Evolutionary conservation across 2,797 vertebrate species (phyloP), one percentile per base, ranked within the genome.

Genomic region (Naso thynnoides): DNA sequence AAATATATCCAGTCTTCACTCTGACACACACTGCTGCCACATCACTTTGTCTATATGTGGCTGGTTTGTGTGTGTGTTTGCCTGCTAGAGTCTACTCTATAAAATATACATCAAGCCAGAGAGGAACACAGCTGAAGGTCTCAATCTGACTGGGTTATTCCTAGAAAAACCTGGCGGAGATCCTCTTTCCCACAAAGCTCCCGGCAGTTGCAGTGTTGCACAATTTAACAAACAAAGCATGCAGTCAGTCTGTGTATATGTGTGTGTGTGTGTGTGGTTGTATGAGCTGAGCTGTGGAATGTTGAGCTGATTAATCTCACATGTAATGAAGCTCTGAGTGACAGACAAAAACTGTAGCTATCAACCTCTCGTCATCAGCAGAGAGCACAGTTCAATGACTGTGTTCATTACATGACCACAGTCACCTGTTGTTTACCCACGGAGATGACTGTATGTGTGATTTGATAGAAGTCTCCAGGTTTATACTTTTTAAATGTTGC

Each of bases 331-430:
- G 39, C 69, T 61, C 53, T 44, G 55, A 69, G 58, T 39, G 67
- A 69, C 38, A 71, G 64, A 71, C 49, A 31, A 6, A 50, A 70
- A 49, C 53, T 33, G 7, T 48, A 73, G 47, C 56, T 27, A 16
- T 62, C 73, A 53, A 66, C 66, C 63, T 61, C 75, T 64, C 47
- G 55, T 73, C 59, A 44, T 57, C 52, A 69, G 5, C 60, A 70
- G 19, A 50, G 24, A 61, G n/a, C 58, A 78, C 66, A 50, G 54
- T 47, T 31, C 54, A 44, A 26, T 3, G n/a, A 16, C 36, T 64
- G 27, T 13, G 38, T 39, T 44, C 16, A 62, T 53, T 14, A 72
- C 2, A 41, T 1, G 52, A 54, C 49, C 41, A 36, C 1, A 50
- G 39, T 57, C 66, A 53, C 50, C 45, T 58, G 69, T 45, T 60